Percentiles rank a stretch among this genome's conserved stretches.
Conservation (phyloP, 2,888 invertebrate species). For the Hypena proboscidalis region DNA sequence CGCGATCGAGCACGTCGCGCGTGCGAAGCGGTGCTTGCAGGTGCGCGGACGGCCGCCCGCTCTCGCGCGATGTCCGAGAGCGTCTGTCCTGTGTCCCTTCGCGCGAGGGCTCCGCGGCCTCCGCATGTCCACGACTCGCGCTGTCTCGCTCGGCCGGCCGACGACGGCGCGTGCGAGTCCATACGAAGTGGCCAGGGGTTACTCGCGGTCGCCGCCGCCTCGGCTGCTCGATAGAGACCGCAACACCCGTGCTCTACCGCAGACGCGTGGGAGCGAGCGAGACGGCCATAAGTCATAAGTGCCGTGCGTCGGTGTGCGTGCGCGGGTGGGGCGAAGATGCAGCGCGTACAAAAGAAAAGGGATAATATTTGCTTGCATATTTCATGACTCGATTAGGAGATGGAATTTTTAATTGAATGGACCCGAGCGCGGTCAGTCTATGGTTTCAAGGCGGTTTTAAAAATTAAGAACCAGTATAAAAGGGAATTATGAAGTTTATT, state of each 20-base stretch:
- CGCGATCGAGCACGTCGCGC: constrained; percentile 77
- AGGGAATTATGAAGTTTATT: constrained; percentile 33
- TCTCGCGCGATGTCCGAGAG: constrained; percentile 86
- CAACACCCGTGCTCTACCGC: constrained; percentile 52
- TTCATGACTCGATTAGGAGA: constrained; percentile 85
- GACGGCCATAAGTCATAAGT: constrained; percentile 74
- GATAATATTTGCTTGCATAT: constrained; percentile 86
- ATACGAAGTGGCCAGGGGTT: constrained; percentile 84
- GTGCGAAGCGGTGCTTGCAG: constrained; percentile 74
- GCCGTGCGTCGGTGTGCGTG: constrained; percentile 83
- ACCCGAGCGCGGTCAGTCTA: constrained; percentile 75
- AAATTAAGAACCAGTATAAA: constrained; percentile 37
- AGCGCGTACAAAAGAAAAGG: constrained; percentile 84
- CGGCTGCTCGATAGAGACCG: constrained; percentile 78
- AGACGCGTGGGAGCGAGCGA: constrained; percentile 60
- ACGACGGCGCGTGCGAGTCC: constrained; percentile 83
- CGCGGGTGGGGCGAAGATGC: constrained; percentile 85
- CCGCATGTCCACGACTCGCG: constrained; percentile 77
- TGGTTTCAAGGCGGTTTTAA: constrained; percentile 44
- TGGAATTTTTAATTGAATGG: constrained; percentile 85
- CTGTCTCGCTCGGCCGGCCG: constrained; percentile 82
- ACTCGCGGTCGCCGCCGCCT: constrained; percentile 83
- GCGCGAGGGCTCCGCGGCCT: constrained; percentile 82
- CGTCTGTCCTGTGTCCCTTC: constrained; percentile 86
- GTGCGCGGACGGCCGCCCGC: constrained; percentile 83